A percentile compares a stretch with the other conserved stretches of the same genome.
phyloP scores from a whole-genome alignment of 2,888 invertebrate genomes.

The Agonopterix alstromeriana region DNA sequence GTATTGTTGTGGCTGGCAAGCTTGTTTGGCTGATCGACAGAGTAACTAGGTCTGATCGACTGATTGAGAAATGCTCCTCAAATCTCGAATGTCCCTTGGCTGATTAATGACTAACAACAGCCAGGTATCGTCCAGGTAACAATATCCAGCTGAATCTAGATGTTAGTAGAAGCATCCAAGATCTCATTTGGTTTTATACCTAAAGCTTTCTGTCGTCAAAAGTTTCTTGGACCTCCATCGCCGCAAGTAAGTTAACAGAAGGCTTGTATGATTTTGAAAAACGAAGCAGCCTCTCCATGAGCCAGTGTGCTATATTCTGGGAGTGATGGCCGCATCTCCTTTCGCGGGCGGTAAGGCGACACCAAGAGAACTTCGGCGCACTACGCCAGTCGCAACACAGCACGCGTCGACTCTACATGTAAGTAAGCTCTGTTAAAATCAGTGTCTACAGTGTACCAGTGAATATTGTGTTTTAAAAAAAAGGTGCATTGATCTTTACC shows the following conservation, averaged over 20 bases:
- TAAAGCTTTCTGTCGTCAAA: no score
- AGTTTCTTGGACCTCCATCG: no score
- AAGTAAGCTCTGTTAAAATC: constrained; percentile 62
- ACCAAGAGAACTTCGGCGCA: constrained; percentile 48
- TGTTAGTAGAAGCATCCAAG: no score
- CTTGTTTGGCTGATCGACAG: constrained; percentile 2
- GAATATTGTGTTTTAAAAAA: constrained; percentile 26
- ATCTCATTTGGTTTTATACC: no score
- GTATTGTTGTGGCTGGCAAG: constrained; percentile 3
- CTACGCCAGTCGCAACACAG: constrained; percentile 73
- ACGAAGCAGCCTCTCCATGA: constrained; percentile 23
- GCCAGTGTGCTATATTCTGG: constrained; percentile 37
- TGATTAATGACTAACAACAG: not conserved
- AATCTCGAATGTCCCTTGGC: not conserved
- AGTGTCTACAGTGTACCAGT: constrained; percentile 53
- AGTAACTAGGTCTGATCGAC: constrained; percentile 1
- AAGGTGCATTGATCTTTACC: constrained; percentile 48
- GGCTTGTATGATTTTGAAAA: not conserved
- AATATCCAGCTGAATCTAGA: no score
- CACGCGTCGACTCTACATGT: constrained; percentile 77
- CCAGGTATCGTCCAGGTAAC: no score
- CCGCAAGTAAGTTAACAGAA: no score
- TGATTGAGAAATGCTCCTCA: not conserved
- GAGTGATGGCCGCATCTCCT: constrained; percentile 63
- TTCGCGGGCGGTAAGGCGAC: constrained; percentile 75